Evolutionary conservation across 1,140 invertebrate species (phyloP).

Genomic region (Dermatophagoides farinae): DNA sequence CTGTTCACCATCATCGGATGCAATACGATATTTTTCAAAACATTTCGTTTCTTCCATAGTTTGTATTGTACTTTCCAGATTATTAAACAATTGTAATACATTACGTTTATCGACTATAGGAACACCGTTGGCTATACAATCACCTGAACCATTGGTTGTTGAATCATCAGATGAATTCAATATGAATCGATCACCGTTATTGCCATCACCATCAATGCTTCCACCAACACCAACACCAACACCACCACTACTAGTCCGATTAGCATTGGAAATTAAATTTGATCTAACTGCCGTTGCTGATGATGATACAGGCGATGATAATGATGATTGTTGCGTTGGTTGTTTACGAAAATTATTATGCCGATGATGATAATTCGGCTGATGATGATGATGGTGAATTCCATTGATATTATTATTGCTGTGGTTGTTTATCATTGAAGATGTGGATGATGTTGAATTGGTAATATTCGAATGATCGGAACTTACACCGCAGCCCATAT

Average conservation of each 20-base stretch:
- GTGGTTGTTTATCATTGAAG: too few relatives aligned
- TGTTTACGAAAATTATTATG: background rate
- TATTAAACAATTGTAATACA: slow-evolving; percentile 16
- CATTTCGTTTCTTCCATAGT: slow-evolving; percentile 15
- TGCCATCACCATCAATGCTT: too few relatives aligned
- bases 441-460: background rate
- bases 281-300: background rate
- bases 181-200: too few relatives aligned
- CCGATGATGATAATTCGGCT: background rate
- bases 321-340: background rate
- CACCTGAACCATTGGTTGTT: too few relatives aligned
- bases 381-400: too few relatives aligned
- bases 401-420: too few relatives aligned
- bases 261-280: background rate
- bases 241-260: background rate
- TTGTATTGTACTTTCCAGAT: slow-evolving; percentile 17
- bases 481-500: background rate
- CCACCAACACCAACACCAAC: background rate
- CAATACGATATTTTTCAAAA: slow-evolving; percentile 16
- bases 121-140: background rate
- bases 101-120: background rate
- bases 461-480: background rate
- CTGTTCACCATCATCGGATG: slow-evolving; percentile 18
- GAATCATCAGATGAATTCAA: too few relatives aligned
- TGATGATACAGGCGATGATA: too few relatives aligned